phyloP scores from a whole-genome alignment of 23 tunicate species.

The Trididemnum nubilum region DNA sequence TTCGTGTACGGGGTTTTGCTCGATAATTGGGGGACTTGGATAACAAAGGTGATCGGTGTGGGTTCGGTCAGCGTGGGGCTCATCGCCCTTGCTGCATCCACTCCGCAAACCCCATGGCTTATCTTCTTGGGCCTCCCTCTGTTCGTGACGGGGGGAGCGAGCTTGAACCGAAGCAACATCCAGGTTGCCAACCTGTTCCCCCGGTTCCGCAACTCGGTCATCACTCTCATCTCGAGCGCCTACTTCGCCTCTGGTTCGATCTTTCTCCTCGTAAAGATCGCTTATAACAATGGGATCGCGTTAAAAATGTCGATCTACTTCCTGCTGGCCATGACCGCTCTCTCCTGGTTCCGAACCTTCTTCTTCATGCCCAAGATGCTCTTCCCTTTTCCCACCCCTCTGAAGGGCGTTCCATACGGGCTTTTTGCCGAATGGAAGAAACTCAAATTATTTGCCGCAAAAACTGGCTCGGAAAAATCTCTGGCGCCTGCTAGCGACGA shows the following conservation, averaged over 20 bases:
- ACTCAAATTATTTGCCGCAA: no score
- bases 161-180: conserved; percentile 40
- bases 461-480: not conserved
- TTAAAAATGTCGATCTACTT: conserved; percentile 25
- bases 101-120: conserved; percentile 36
- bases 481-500: not conserved
- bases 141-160: conserved; percentile 44
- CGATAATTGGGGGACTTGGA: conserved; percentile 60
- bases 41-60: conserved; percentile 22
- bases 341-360: conserved; percentile 59
- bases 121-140: conserved; percentile 34
- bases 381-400: not conserved
- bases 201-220: conserved; percentile 23
- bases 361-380: conserved; percentile 27
- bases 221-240: conserved; percentile 33
- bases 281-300: conserved; percentile 23
- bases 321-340: conserved; percentile 16
- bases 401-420: not conserved
- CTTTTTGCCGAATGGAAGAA: not conserved
- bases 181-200: conserved; percentile 60
- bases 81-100: conserved; percentile 23
- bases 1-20: conserved; percentile 40
- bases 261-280: conserved; percentile 33
- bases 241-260: conserved; percentile 29
- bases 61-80: conserved; percentile 33